Evolutionary conservation across 2,888 invertebrate genomes (phyloP), one percentile per base, ranked within the genome.

Genomic region (Dryobotodes eremita): DNA sequence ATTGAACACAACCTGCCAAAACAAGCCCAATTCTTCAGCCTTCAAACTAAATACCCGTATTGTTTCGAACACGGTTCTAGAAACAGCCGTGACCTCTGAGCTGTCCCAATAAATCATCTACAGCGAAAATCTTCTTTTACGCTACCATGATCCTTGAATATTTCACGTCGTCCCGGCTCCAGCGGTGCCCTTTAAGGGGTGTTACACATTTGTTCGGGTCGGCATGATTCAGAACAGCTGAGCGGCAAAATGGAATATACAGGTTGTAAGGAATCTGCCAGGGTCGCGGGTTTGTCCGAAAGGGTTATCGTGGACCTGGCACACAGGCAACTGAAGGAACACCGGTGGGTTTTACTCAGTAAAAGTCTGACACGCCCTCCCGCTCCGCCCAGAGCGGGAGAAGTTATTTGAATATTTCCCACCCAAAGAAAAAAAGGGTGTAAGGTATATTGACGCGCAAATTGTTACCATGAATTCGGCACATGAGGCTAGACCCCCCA

Each of bases 61-160:
- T 86, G 85, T 87, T 84, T 61, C 69, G 20, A 64, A 57, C 55
- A 79, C 71, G 31, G 66, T 68, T 61, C 74, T 71, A 66, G 64
- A 61, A 57, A 36, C 26, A 73, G n/a, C 82, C 81, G 70, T 85
- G 83, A 87, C 87, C 90, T 77, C 68, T 66, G 55, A 85, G 78
- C 86, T 86, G 82, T 75, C 72, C 87, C 88, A 92, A 95, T 94
- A 94, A 94, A 95, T 94, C 94, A 94, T 93, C 91, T 88, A 87
- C 69, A 53, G 53, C 80, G 90, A 90, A 91, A 89, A 91, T 91
- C 88, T 93, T 92, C 90, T 88, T 92, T 89, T 84, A 82, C 88
- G 87, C 92, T 91, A 87, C 91, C 89, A 68, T 91, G 90, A 91
- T 90, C 93, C 93, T 92, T 95, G 91, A 95, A 95, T 95, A 95